Base-by-base conservation (phyloP, 2,113 vertebrate genomes). In the Aphelocoma coerulescens region DNA sequence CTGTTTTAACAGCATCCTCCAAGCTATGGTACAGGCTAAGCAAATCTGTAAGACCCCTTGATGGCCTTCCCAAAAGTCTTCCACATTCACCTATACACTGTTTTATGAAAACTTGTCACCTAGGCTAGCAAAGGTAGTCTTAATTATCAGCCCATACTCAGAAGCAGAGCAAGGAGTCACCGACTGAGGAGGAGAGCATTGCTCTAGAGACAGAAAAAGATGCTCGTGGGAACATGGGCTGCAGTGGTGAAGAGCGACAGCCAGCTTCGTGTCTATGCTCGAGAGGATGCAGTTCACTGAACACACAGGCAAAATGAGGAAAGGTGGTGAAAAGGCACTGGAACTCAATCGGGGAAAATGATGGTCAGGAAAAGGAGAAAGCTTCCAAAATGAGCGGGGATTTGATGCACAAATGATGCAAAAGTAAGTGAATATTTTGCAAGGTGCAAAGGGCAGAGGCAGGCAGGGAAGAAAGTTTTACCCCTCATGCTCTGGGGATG, bases 211-310 rank as follows among this genome's bases (percentile, higher is more conserved):
- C 26, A 77, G 57, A 66, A 65, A 62, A 68, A 26, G 14, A 41
- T 13, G 32, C 17, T 59, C 0, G 0, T 57, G 54, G 54, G n/a
- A 76, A 35, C 1, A 1, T 2, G 0, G 48, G 39, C 73, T 65
- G 49, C 48, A 79, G 54, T 1, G 0, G 20, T 54, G 62, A 72
- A n/a, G 46, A 62, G 48, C 0, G 0, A 55, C 1, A 7, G 28
- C 19, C 35, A 49, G 30, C 26, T 88, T 85, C 20, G 65, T 27
- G 17, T 66, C 68, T 41, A 20, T 39, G 27, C 73, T 74, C 33
- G 2, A 83, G 51, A 49, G 49, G 16, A 73, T 13, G 11, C 8
- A 68, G 43, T 4, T 48, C 37, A 79, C 10, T 51, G 19, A 44
- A 73, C 41, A 74, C 13, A 28, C 19, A 74, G 48, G 15, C 1